phyloP scores from a whole-genome alignment of 2,888 invertebrate species.

The Troides oblongomaculatus region DNA sequence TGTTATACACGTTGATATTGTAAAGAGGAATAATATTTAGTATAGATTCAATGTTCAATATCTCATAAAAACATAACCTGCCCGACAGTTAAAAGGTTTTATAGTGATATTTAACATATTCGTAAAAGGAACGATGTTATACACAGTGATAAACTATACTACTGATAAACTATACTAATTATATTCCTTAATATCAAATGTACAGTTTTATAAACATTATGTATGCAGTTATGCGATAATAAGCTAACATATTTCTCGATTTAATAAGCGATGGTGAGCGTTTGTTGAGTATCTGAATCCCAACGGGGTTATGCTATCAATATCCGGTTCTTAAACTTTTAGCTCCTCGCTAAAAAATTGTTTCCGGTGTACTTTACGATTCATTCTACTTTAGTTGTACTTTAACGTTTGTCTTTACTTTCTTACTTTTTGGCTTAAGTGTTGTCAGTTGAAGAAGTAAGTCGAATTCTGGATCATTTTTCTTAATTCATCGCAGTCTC shows the following conservation, averaged over 20 bases:
- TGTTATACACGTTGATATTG: conserved; percentile 4
- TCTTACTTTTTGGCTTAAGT: too few relatives aligned
- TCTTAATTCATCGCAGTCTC: too few relatives aligned
- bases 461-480: too few relatives aligned
- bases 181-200: not conserved
- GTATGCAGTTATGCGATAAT: not conserved
- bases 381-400: not conserved
- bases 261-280: not conserved
- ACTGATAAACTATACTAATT: not conserved
- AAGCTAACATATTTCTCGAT: not conserved
- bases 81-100: conserved; percentile 39
- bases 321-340: not conserved
- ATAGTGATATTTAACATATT: conserved; percentile 7
- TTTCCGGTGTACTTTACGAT: not conserved
- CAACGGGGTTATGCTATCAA: not conserved
- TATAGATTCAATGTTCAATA: conserved; percentile 45
- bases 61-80: conserved; percentile 51
- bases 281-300: too few relatives aligned
- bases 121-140: not conserved
- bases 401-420: not conserved
- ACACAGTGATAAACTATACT: not conserved
- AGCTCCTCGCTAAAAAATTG: not conserved
- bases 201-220: not conserved
- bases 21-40: conserved; percentile 39
- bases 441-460: too few relatives aligned